A percentile compares a stretch with the other conserved stretches of the same genome.
phyloP scores from a whole-genome alignment of 2,113 vertebrate genomes.

The Engraulis encrasicolus region DNA sequence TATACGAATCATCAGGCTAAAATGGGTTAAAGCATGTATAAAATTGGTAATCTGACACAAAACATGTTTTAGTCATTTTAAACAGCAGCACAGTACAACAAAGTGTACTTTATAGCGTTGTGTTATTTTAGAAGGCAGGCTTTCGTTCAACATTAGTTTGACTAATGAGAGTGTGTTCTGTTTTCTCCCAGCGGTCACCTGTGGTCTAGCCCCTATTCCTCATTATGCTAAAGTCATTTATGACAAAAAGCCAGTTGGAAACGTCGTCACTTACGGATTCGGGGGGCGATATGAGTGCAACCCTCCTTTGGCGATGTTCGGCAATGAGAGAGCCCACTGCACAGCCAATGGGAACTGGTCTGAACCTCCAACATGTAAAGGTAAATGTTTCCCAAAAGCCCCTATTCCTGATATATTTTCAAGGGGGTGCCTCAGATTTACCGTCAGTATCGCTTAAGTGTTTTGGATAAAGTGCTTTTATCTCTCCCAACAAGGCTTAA shows the following conservation, averaged over 20 bases:
- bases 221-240: conserved; percentile 71
- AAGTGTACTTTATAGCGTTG: background rate
- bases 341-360: conserved; percentile 81
- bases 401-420: too few relatives aligned
- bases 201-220: conserved; percentile 75
- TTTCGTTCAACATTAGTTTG: background rate
- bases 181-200: conserved; percentile 76
- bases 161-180: background rate
- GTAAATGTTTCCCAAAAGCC: too few relatives aligned
- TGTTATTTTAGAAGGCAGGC: background rate
- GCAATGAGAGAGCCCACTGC: conserved; percentile 78
- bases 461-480: too few relatives aligned
- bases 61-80: too few relatives aligned
- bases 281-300: conserved; percentile 76
- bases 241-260: conserved; percentile 50
- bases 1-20: too few relatives aligned
- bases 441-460: too few relatives aligned
- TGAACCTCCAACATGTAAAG: conserved; percentile 78
- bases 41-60: too few relatives aligned
- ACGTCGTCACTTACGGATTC: conserved; percentile 65
- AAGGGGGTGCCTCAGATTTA: too few relatives aligned
- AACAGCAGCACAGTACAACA: too few relatives aligned
- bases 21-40: too few relatives aligned
- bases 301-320: conserved; percentile 75
- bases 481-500: too few relatives aligned